phyloP scores from a whole-genome alignment of 2,888 invertebrate species.

The Neoascia interrupta region DNA sequence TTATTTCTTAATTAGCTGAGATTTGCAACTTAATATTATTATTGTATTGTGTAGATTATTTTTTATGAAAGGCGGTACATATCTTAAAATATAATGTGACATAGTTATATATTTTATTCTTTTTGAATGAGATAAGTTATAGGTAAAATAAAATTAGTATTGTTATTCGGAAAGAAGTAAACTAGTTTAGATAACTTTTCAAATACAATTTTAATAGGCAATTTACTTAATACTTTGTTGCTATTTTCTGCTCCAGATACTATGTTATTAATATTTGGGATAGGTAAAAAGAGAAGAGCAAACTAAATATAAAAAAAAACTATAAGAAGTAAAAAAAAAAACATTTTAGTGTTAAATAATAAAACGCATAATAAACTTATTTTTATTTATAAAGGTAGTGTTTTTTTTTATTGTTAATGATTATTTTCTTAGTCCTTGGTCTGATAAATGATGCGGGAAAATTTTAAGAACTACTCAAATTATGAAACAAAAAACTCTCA shows the following conservation, averaged over 20 bases:
- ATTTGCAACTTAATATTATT: slow-evolving; percentile 26
- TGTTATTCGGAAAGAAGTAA: slow-evolving; percentile 46
- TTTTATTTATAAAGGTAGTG: slow-evolving; percentile 4
- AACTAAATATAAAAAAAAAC: background rate
- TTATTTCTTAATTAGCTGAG: slow-evolving; percentile 35
- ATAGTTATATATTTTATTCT: slow-evolving; percentile 11
- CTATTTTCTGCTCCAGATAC: slow-evolving; percentile 42
- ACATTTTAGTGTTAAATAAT: slow-evolving; percentile 15
- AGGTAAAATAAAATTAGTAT: slow-evolving; percentile 11
- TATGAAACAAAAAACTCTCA: too few species aligned
- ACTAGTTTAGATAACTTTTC: slow-evolving; percentile 9
- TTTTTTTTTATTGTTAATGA: too few species aligned
- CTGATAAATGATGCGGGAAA: too few species aligned
- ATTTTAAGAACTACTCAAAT: too few species aligned
- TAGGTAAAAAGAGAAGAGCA: slow-evolving; percentile 6
- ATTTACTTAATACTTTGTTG: slow-evolving; percentile 31
- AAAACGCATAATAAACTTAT: too few species aligned
- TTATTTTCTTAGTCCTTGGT: too few species aligned
- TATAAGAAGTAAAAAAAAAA: slow-evolving; percentile 16
- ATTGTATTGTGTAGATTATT: too few species aligned
- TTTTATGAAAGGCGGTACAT: slow-evolving; percentile 47
- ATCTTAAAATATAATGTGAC: slow-evolving; percentile 15
- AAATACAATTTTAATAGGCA: background rate
- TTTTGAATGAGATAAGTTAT: slow-evolving; percentile 8
- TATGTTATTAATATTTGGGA: slow-evolving; percentile 27